Evolutionary conservation across 2,797 vertebrate species (phyloP).

Genomic region (Zenarchopterus dispar): DNA sequence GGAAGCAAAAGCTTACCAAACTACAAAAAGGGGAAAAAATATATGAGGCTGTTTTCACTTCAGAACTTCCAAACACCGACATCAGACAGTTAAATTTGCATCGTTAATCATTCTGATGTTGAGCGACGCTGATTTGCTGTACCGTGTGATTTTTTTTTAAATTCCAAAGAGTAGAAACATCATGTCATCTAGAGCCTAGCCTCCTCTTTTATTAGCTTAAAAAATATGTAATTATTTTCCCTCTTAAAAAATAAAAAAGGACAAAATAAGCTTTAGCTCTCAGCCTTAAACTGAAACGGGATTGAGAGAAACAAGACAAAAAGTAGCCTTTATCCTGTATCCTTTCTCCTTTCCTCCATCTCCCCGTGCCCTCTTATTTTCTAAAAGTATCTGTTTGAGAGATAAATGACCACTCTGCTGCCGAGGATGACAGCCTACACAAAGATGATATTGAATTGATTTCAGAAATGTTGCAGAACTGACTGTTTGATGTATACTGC

Average conservation of each 20-base stretch:
- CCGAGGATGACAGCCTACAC: constrained; percentile 88
- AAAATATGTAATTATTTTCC: constrained; percentile 23
- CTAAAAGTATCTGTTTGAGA: constrained; percentile 88
- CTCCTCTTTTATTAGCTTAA: constrained; percentile 13
- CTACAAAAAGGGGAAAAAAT: background rate
- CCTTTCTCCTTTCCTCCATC: constrained; percentile 66
- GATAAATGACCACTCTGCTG: constrained; percentile 86
- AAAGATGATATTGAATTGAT: constrained; percentile 93
- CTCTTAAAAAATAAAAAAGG: constrained; percentile 2
- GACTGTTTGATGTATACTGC: constrained; percentile 90
- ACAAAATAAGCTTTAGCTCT: constrained; percentile 28
- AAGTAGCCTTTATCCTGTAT: constrained; percentile 49
- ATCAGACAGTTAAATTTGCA: background rate
- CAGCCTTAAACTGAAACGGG: constrained; percentile 43
- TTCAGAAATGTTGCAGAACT: constrained; percentile 92
- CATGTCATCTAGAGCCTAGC: background rate
- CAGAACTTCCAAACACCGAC: constrained; percentile 6
- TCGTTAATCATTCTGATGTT: background rate
- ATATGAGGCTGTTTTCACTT: constrained; percentile 12
- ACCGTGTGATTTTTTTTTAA: background rate
- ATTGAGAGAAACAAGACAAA: constrained; percentile 43
- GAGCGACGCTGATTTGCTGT: constrained; percentile 3
- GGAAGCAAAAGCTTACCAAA: background rate
- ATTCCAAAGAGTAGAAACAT: constrained; percentile 10
- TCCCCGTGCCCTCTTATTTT: constrained; percentile 75